Evolutionary conservation across 2,797 vertebrate species (phyloP).

Genomic region (Sparidentex hasta): DNA sequence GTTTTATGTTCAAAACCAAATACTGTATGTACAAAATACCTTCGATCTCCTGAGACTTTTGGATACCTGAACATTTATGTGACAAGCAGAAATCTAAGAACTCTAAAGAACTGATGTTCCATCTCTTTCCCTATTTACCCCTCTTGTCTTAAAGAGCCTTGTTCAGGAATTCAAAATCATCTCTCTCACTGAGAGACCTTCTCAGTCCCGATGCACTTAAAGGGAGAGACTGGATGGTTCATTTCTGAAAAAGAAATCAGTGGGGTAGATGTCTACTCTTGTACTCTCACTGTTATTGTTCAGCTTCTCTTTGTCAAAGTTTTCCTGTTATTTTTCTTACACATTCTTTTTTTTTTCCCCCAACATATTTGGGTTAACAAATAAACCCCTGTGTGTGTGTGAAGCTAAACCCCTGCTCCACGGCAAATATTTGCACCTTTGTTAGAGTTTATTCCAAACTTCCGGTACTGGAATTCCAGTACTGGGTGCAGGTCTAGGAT

Average conservation of each 20-base stretch:
- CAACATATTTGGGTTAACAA: background rate
- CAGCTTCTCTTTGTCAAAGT: background rate
- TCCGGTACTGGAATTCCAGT: too few species aligned
- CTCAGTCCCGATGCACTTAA: background rate
- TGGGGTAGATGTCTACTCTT: background rate
- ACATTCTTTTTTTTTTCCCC: background rate
- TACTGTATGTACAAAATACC: background rate
- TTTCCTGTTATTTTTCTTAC: background rate
- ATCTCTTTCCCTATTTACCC: background rate
- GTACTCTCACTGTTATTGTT: background rate
- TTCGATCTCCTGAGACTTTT: too few species aligned
- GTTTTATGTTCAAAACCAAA: background rate
- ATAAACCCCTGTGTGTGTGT: conserved; percentile 1
- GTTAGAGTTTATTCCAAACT: too few species aligned
- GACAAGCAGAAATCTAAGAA: too few species aligned
- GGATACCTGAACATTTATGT: too few species aligned
- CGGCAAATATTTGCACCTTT: background rate
- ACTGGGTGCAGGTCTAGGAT: background rate
- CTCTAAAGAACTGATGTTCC: too few species aligned
- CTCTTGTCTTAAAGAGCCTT: background rate
- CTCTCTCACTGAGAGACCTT: background rate
- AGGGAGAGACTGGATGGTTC: background rate
- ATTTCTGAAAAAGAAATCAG: background rate
- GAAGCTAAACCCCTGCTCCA: background rate
- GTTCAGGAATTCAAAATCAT: background rate